These are phyloP conservation scores for Bembecia ichneumoniformis DNA, from an alignment of 2,888 invertebrate species.

Conservation along the genomic window DNA sequence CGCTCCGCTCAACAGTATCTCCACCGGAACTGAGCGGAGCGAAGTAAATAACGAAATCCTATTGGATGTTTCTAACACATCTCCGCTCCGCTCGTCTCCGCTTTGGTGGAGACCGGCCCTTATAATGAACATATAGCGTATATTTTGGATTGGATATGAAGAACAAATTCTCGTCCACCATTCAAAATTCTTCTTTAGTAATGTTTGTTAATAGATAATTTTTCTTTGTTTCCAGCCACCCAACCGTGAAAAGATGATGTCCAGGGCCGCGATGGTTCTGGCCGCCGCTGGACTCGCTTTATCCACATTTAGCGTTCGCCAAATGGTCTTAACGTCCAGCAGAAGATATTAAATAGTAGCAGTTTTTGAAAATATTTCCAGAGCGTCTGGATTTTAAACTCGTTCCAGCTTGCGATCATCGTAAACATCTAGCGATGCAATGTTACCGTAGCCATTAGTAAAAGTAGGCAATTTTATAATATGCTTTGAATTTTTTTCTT, in stretches of 20 bases:
- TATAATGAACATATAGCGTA: too few species aligned
- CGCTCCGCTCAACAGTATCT: too few species aligned
- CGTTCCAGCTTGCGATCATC: slow-evolving; percentile 6
- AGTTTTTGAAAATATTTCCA: neutral
- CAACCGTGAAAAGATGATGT: slow-evolving; percentile 69
- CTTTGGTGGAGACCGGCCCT: too few species aligned
- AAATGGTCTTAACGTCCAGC: slow-evolving; percentile 67
- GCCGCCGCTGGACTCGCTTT: slow-evolving; percentile 73
- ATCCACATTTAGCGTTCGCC: slow-evolving; percentile 76
- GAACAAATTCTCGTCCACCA: too few species aligned
- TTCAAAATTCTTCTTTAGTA: too few species aligned
- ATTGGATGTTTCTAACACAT: too few species aligned
- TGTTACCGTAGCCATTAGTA: slow-evolving; percentile 1
- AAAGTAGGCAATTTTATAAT: slow-evolving; percentile 7
- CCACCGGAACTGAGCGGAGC: too few species aligned
- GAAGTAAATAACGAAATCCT: too few species aligned
- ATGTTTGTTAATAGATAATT: too few species aligned
- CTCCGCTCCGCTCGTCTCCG: too few species aligned
- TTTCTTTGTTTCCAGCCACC: slow-evolving; percentile 47
- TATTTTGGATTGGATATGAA: too few species aligned
- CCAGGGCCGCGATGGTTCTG: slow-evolving; percentile 70
- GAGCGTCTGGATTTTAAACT: neutral
- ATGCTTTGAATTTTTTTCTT: slow-evolving; percentile 4
- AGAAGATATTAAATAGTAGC: slow-evolving; percentile 42
- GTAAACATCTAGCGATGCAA: slow-evolving; percentile 9